phyloP scores from a whole-genome alignment of 2,113 vertebrate species.

The Sapajus apella region DNA sequence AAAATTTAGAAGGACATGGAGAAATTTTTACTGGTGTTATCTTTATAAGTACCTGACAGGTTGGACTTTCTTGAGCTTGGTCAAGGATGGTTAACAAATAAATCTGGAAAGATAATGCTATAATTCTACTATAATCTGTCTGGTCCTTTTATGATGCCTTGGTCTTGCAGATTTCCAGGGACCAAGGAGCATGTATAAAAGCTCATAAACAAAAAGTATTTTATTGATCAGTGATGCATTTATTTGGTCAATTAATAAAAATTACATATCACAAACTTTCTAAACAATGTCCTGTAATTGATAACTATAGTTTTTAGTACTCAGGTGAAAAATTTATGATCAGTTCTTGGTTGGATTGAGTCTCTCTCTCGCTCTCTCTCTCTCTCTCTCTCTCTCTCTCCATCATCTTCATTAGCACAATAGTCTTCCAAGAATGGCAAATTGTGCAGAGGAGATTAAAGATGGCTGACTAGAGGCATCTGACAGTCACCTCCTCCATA shows the following conservation, averaged over 20 bases:
- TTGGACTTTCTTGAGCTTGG: not conserved
- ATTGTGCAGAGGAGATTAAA: not conserved
- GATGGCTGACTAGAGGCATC: not conserved
- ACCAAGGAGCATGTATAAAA: not conserved
- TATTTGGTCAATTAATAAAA: conserved; percentile 37
- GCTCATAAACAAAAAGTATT: not conserved
- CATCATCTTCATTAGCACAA: not conserved
- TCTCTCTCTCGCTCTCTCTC: not conserved
- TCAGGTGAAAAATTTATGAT: conserved; percentile 19
- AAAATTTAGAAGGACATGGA: not conserved
- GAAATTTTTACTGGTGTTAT: not conserved
- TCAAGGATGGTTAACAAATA: not conserved
- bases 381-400: not conserved
- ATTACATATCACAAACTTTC: conserved; percentile 1
- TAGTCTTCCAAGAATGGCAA: not conserved
- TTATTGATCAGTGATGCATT: not conserved
- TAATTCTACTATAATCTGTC: not conserved
- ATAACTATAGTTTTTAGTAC: conserved; percentile 26
- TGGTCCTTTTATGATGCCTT: not conserved
- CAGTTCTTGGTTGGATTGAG: not conserved
- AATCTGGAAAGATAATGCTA: conserved; percentile 29
- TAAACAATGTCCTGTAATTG: not conserved
- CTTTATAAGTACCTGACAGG: not conserved
- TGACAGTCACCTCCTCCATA: not conserved
- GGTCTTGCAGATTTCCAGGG: not conserved